Base-by-base conservation (phyloP, 1,140 invertebrate species). In the Octopus sinensis region DNA sequence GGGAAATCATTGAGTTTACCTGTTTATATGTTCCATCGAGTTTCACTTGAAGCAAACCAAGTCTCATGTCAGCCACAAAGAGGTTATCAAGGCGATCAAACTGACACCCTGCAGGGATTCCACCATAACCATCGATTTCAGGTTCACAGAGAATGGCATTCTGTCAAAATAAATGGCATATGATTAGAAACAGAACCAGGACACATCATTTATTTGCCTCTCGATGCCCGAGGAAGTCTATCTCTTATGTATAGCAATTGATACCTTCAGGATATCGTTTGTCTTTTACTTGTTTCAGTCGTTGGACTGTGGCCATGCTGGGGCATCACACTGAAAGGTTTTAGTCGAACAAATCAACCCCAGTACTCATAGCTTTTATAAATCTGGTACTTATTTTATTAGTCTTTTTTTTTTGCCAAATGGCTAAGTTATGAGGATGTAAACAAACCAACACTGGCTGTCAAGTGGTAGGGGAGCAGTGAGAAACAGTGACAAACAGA, bases 21-120 rank as follows among this genome's bases (percentile, higher is more conserved):
- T 89, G 88, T 78, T 81, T 75, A 76, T 84, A 88, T 6, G 82
- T 80, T 53, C 89, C 88, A 82, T 85, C 53, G 4, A 82, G 83
- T n/a, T 86, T 79, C 53, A 90, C 86, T 75, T 85, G 84, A 4
- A 90, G 78, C 13, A 90, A 85, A 0, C 89, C 89, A 79, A 89
- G 86, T 78, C 88, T 86, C 89, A 90, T 90, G 80, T 90, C 89
- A 51, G 88, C 88, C 71, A 90, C 85, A 85, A 86, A 89, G 4
- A 90, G 80, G 76, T 88, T 87, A 5, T 23, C 5, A 9, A 89
- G 84, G 68, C 86, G 85, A 68, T 90, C 88, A 85, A 85, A 86
- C 84, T 90, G 89, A 81, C 87, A 89, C 0, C 89, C 89, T 17
- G 89, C 89, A 13, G 89, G 89, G 13, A 89, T 86, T 0, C 89